These are phyloP conservation scores for Terrapene triunguis DNA, from an alignment of 2,113 vertebrate genomes.

Conservation along the genomic window DNA sequence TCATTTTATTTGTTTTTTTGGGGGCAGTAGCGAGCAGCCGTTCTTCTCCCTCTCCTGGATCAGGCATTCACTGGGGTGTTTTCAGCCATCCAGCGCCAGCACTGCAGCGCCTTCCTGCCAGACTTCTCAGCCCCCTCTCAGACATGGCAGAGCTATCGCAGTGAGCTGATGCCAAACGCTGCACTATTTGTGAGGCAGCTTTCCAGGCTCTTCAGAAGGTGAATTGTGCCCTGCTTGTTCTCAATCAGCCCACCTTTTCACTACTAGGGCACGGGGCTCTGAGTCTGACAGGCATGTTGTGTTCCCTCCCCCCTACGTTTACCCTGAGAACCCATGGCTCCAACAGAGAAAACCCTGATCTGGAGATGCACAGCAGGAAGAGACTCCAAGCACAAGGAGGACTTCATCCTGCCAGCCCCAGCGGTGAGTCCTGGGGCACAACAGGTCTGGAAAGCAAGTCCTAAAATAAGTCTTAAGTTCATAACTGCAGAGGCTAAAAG, in stretches of 20 bases:
- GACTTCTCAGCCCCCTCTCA: neutral
- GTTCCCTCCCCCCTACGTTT: too few species aligned
- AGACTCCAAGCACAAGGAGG: too few species aligned
- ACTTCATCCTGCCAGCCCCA: too few species aligned
- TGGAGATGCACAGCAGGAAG: too few species aligned
- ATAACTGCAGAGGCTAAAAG: too few species aligned
- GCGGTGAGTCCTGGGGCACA: neutral
- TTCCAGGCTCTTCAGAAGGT: neutral
- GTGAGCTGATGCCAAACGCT: neutral
- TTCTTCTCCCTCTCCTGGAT: neutral
- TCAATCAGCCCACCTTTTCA: neutral
- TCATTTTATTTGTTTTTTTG: too few species aligned
- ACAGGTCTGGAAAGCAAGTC: neutral
- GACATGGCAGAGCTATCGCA: neutral
- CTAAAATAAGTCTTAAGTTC: neutral
- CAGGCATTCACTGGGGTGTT: neutral
- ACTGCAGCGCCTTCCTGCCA: neutral
- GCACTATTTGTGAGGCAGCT: neutral
- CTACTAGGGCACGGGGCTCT: neutral
- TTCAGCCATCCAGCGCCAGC: neutral
- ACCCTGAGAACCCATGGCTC: too few species aligned
- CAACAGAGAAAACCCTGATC: too few species aligned
- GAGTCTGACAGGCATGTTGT: neutral
- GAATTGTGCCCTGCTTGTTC: neutral
- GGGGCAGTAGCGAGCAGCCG: too few species aligned